Evolutionary conservation across 2,113 vertebrate genomes (phyloP).

Genomic region (Hiodon alosoides): DNA sequence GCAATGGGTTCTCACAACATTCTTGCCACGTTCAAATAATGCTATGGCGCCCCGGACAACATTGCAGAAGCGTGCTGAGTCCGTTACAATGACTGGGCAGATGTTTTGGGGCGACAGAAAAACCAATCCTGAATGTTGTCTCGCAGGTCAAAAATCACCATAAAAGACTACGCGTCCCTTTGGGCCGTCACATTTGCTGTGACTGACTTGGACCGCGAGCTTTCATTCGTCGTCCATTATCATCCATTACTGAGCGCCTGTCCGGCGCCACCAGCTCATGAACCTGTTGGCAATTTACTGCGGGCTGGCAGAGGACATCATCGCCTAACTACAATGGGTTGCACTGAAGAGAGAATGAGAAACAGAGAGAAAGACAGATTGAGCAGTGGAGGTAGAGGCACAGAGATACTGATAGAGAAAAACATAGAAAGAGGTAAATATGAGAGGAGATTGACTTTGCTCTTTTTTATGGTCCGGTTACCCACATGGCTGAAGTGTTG

Average conservation of each 20-base stretch:
- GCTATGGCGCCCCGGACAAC: not conserved
- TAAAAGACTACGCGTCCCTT: constrained; percentile 36
- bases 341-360: not conserved
- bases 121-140: no score
- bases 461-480: no score
- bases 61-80: no score
- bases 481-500: no score
- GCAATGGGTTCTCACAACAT: not conserved
- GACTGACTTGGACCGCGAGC: constrained; percentile 38
- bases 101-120: no score
- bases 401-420: no score
- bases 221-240: constrained; percentile 35
- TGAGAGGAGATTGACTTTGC: no score
- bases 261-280: not conserved
- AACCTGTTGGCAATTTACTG: no score
- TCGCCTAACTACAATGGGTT: not conserved
- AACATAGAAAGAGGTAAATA: no score
- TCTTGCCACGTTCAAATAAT: not conserved
- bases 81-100: no score
- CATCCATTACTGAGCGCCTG: constrained; percentile 30
- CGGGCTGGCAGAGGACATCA: not conserved
- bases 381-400: no score
- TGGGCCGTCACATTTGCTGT: constrained; percentile 44
- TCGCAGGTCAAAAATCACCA: no score
- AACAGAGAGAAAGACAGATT: not conserved